phyloP scores from a whole-genome alignment of 2,888 invertebrate species.

The Tribolium freemani region DNA sequence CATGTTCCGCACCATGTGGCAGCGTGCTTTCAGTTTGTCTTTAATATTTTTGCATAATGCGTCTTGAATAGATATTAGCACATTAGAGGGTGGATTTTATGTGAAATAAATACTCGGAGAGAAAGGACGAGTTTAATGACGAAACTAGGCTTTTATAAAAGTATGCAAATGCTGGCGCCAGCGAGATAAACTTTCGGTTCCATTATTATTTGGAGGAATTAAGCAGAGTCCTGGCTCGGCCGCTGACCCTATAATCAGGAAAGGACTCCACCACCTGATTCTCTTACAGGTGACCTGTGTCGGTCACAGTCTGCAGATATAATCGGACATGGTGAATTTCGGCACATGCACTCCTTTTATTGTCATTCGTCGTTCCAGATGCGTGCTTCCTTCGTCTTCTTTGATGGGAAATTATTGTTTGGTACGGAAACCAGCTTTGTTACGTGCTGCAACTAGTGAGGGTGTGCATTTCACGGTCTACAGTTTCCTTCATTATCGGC shows the following conservation, averaged over 20 bases:
- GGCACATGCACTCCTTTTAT: conserved; percentile 51
- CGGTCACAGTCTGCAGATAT: conserved; percentile 61
- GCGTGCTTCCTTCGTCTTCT: conserved; percentile 42
- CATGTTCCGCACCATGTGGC: neutral
- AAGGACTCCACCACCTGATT: conserved; percentile 42
- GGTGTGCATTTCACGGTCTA: conserved; percentile 63
- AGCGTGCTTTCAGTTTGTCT: conserved; percentile 7
- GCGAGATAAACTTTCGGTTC: conserved; percentile 11
- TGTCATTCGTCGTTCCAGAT: conserved; percentile 45
- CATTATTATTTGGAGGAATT: conserved; percentile 1
- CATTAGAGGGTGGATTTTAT: conserved; percentile 34
- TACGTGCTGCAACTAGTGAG: conserved; percentile 48
- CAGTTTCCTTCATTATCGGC: conserved; percentile 60
- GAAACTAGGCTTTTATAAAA: conserved; percentile 5
- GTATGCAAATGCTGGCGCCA: conserved; percentile 17
- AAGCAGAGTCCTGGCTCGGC: conserved; percentile 3
- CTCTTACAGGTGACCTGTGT: conserved; percentile 57
- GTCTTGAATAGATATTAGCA: conserved; percentile 33
- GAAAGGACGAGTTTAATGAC: conserved; percentile 13
- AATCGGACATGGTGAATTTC: conserved; percentile 57
- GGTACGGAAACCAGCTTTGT: conserved; percentile 32
- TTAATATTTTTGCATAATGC: conserved; percentile 33
- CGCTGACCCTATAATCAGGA: conserved; percentile 29
- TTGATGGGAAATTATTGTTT: conserved; percentile 43
- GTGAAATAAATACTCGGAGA: conserved; percentile 26